phyloP scores from a whole-genome alignment of 2,113 vertebrate genomes.

The Strix uralensis region DNA sequence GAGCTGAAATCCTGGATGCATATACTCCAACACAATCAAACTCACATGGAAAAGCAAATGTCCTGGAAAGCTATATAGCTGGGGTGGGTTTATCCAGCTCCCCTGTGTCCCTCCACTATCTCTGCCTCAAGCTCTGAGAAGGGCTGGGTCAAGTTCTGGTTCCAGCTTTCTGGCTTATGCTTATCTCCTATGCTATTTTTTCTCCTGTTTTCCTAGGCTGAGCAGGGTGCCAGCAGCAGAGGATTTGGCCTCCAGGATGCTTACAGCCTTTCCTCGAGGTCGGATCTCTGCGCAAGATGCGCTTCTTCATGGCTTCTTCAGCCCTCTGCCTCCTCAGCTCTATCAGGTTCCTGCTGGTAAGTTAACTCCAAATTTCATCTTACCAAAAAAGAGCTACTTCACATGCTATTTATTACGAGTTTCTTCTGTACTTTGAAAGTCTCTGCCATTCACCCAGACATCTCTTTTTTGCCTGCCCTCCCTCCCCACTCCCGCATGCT shows the following conservation, averaged over 20 bases:
- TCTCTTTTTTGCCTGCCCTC: not conserved
- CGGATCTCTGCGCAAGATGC: conserved; percentile 77
- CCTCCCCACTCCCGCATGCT: not conserved
- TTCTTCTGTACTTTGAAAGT: not conserved
- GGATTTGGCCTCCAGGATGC: conserved; percentile 82
- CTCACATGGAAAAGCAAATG: not conserved
- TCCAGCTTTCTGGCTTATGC: not conserved
- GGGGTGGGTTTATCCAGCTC: not conserved
- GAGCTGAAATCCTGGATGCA: not conserved
- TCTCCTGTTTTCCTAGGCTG: conserved; percentile 73
- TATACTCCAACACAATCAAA: not conserved
- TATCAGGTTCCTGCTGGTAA: conserved; percentile 82
- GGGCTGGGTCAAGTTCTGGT: not conserved
- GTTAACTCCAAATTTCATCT: not conserved
- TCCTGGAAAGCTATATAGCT: not conserved
- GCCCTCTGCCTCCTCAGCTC: conserved; percentile 79
- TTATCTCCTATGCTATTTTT: not conserved
- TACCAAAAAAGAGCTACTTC: not conserved
- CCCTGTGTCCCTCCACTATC: not conserved
- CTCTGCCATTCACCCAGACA: not conserved
- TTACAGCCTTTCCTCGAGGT: conserved; percentile 75
- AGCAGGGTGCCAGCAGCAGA: conserved; percentile 81
- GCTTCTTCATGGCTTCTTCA: conserved; percentile 83
- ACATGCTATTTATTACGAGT: not conserved
- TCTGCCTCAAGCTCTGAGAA: not conserved